phyloP scores from a whole-genome alignment of 2,113 vertebrate species.

The Mionectes macconnelli region DNA sequence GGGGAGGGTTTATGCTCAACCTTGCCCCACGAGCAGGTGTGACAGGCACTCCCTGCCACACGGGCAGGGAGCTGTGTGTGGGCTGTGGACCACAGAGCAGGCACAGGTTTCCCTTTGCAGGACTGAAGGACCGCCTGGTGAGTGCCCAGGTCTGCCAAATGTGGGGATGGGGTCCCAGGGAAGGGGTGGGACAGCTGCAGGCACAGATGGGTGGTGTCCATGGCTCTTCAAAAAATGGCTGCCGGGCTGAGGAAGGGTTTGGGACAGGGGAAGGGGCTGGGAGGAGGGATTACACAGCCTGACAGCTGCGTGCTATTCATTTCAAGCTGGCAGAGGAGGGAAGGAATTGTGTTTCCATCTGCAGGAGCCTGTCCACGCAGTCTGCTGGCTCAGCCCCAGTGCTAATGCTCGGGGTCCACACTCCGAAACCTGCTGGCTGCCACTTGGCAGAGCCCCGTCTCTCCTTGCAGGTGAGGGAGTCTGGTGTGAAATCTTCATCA shows the following conservation, averaged over 20 bases:
- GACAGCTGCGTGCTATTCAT: neutral
- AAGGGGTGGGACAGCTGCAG: neutral
- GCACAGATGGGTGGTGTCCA: neutral
- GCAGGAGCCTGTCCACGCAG: neutral
- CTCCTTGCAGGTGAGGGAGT: neutral
- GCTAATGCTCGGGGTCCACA: neutral
- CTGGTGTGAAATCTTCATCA: neutral
- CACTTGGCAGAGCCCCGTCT: neutral
- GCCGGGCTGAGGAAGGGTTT: neutral
- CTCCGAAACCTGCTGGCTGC: neutral
- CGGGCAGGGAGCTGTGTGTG: neutral
- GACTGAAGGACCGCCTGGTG: neutral
- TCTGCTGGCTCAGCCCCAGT: neutral
- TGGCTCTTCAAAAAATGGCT: neutral
- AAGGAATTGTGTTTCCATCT: neutral
- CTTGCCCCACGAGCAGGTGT: neutral
- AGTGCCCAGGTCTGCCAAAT: neutral
- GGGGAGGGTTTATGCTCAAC: neutral
- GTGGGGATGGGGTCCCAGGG: neutral
- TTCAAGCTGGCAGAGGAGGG: neutral
- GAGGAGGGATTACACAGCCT: neutral
- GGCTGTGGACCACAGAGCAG: neutral
- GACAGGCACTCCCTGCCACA: rapidly evolving
- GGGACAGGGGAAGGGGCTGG: neutral
- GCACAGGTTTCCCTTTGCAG: neutral